These are phyloP conservation scores for Aricia artaxerxes DNA, from an alignment of 2,888 invertebrate species.

Conservation along the genomic window DNA sequence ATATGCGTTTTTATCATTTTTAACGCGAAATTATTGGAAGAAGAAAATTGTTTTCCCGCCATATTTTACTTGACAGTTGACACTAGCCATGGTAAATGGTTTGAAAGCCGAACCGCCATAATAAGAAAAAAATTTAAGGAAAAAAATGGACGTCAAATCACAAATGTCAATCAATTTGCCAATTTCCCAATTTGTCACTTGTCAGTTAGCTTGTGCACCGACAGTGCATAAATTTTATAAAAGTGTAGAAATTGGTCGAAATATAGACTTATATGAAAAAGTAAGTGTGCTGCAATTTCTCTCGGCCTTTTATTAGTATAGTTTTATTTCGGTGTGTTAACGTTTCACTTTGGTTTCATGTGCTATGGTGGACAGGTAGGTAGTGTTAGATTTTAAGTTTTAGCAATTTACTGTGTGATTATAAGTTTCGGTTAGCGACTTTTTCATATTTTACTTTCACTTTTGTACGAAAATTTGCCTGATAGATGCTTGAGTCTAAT, in stretches of 20 bases:
- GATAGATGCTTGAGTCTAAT: conserved; percentile 39
- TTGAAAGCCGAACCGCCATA: no score
- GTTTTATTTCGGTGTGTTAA: conserved; percentile 1
- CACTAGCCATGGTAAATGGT: no score
- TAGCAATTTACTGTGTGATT: conserved; percentile 34
- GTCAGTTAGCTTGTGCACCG: conserved; percentile 9
- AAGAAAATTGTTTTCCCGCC: no score
- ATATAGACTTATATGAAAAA: not conserved
- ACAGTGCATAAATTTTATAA: not conserved
- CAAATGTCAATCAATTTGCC: not conserved
- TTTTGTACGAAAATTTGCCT: conserved; percentile 40
- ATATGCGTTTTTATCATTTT: no score
- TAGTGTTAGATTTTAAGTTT: conserved; percentile 13
- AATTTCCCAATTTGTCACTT: not conserved
- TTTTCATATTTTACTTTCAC: conserved; percentile 45
- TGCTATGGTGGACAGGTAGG: conserved; percentile 21
- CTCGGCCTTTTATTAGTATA: not conserved
- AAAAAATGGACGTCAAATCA: not conserved
- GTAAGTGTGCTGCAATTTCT: conserved; percentile 13
- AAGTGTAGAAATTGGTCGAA: not conserved
- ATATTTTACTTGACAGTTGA: no score
- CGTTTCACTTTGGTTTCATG: conserved; percentile 1
- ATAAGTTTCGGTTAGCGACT: conserved; percentile 41
- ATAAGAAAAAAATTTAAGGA: not conserved
- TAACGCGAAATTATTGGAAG: no score